Evolutionary conservation across 2,797 vertebrate species (phyloP).

Genomic region (Tadarida brasiliensis): DNA sequence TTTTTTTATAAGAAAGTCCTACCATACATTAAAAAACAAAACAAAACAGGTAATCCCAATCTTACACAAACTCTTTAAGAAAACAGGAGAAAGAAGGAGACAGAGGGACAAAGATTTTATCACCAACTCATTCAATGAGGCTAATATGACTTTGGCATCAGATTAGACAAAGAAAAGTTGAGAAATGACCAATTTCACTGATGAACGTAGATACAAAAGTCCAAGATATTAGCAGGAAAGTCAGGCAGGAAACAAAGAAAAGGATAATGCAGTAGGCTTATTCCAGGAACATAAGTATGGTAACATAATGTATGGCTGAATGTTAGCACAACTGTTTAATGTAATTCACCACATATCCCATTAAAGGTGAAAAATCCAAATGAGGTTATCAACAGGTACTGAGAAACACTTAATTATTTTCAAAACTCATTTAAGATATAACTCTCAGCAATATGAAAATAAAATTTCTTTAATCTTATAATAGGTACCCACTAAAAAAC

Average conservation of each 20-base stretch:
- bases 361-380: background rate
- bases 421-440: background rate
- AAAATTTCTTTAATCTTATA: background rate
- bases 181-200: background rate
- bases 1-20: background rate
- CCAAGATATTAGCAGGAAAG: background rate
- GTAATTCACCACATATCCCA: background rate
- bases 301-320: fast-evolving
- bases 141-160: background rate
- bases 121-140: background rate
- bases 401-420: background rate
- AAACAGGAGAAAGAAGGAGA: background rate
- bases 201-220: background rate
- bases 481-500: background rate
- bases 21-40: background rate
- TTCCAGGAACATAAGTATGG: background rate
- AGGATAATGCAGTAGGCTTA: too few relatives aligned
- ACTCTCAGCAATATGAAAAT: background rate
- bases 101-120: background rate
- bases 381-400: background rate
- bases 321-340: background rate
- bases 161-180: background rate
- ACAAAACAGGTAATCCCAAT: background rate
- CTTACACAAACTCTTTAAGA: background rate
- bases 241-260: background rate